phyloP scores from a whole-genome alignment of 2,797 vertebrate genomes.

The Hylomyscus alleni region DNA sequence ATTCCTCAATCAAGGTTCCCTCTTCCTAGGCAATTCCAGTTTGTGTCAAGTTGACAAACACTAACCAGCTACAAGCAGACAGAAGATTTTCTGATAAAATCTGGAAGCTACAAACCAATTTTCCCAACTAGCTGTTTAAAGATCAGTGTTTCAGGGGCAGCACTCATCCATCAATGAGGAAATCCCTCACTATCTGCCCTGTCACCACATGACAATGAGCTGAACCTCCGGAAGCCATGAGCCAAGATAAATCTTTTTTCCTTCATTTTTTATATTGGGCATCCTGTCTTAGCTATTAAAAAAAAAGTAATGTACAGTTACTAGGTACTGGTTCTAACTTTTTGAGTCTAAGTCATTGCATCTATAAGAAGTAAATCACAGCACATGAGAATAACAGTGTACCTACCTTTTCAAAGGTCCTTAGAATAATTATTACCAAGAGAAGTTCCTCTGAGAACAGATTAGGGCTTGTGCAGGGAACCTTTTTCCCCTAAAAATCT shows the following conservation, averaged over 20 bases:
- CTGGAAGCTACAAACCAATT: neutral
- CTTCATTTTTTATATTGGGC: neutral
- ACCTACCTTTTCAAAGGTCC: neutral
- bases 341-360: neutral
- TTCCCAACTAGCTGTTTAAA: neutral
- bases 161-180: neutral
- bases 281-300: neutral
- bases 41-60: neutral
- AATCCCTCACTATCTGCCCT: neutral
- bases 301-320: neutral
- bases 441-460: neutral
- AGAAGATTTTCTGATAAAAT: neutral
- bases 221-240: neutral
- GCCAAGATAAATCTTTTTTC: neutral
- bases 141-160: neutral
- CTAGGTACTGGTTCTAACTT: neutral
- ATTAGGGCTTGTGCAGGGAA: too few relatives aligned
- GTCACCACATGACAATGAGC: too few relatives aligned
- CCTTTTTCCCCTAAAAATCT: neutral
- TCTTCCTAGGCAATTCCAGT: neutral
- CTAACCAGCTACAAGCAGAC: neutral
- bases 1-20: neutral
- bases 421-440: neutral
- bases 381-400: neutral
- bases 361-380: neutral